Conservation (phyloP, 2,797 vertebrate genomes). For the Knipowitschia caucasica region DNA sequence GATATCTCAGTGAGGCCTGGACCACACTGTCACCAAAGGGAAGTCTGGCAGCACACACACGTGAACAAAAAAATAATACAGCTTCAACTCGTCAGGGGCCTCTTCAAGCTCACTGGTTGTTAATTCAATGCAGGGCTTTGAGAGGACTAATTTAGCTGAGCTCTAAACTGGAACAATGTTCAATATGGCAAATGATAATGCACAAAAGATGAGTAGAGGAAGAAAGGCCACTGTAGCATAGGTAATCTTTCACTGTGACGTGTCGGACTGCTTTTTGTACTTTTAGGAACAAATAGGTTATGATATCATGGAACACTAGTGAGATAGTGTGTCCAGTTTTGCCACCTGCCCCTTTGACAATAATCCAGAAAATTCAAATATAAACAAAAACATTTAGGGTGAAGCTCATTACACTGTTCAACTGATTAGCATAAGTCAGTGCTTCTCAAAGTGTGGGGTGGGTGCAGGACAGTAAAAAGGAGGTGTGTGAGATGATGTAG, state of each 20-base stretch:
- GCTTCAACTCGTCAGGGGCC: constrained; percentile 12
- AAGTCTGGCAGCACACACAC: constrained; percentile 33
- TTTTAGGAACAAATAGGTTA: no score
- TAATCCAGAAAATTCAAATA: no score
- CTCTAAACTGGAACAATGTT: constrained; percentile 31
- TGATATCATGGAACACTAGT: no score
- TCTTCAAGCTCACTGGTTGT: constrained; percentile 38
- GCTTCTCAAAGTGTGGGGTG: no score
- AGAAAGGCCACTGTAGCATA: constrained; percentile 29
- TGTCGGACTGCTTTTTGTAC: no score
- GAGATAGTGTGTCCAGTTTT: no score
- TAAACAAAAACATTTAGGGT: no score
- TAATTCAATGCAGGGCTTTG: constrained; percentile 43
- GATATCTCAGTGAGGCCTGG: constrained; percentile 37
- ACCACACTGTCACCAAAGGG: constrained; percentile 26
- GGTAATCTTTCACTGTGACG: constrained; percentile 27
- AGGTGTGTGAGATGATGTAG: no score
- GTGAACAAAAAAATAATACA: constrained; percentile 17
- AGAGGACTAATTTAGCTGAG: constrained; percentile 40
- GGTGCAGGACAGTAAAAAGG: no score
- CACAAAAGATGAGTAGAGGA: constrained; percentile 17
- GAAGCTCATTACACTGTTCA: no score
- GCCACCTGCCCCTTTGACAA: no score
- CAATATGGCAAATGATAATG: constrained; percentile 40
- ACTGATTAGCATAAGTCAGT: no score